phyloP scores from a whole-genome alignment of 2,888 invertebrate genomes.

The Dione juno region DNA sequence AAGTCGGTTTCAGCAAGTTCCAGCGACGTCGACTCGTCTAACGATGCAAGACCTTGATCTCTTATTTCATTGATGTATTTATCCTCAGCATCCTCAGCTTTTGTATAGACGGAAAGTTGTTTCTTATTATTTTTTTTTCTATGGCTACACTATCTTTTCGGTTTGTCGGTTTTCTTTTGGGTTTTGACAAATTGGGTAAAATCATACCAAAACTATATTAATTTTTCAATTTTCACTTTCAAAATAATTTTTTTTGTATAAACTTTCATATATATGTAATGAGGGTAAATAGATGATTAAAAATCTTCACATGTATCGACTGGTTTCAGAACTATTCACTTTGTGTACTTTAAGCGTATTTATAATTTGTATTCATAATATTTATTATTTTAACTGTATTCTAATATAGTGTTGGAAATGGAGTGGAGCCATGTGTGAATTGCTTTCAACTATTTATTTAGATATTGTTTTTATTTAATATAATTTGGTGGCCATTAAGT shows the following conservation, averaged over 20 bases:
- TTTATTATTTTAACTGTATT: slow-evolving; percentile 36
- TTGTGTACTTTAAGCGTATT: slow-evolving; percentile 28
- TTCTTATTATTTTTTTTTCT: no score
- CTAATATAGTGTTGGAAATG: slow-evolving; percentile 34
- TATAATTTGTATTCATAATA: slow-evolving; percentile 36
- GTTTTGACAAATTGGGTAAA: no score
- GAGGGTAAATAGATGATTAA: slow-evolving; percentile 6
- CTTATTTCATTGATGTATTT: slow-evolving; percentile 27
- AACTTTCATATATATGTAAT: no score
- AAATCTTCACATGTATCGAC: background rate
- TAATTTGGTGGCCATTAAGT: slow-evolving; percentile 19
- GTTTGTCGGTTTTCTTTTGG: no score
- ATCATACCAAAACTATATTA: no score
- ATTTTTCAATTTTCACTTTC: background rate
- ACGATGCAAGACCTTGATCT: slow-evolving; percentile 77
- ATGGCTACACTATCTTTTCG: no score
- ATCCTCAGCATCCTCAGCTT: slow-evolving; percentile 16
- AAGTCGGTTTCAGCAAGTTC: slow-evolving; percentile 77
- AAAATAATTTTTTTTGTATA: no score
- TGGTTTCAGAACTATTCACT: slow-evolving; percentile 26
- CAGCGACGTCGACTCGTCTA: slow-evolving; percentile 79
- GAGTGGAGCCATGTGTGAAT: slow-evolving; percentile 43
- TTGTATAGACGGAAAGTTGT: background rate
- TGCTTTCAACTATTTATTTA: slow-evolving; percentile 41
- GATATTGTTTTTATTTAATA: slow-evolving; percentile 37